Conservation (phyloP, 2,888 invertebrate species). For the Nomada lathburiana region DNA sequence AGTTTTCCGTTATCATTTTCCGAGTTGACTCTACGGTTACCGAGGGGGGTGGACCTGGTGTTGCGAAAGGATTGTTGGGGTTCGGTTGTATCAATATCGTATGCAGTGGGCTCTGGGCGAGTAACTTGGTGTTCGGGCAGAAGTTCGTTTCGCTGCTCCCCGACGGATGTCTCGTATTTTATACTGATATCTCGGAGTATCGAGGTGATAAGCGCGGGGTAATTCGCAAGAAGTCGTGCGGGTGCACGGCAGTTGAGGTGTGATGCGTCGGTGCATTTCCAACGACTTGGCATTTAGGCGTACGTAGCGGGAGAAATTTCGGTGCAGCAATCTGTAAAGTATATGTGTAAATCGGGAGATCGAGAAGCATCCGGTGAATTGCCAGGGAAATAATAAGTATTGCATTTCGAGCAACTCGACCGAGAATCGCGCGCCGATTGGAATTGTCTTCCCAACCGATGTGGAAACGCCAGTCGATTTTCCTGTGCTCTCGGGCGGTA, state of each 20-base stretch:
- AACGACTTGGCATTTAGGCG: not conserved
- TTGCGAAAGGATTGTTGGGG: not conserved
- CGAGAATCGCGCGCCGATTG: not conserved
- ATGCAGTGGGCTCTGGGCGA: no score
- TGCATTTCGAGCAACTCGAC: not conserved
- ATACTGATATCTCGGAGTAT: no score
- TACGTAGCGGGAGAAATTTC: no score
- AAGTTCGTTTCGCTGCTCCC: no score
- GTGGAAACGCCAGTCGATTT: slow-evolving; percentile 25
- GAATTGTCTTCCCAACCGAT: slow-evolving; percentile 10
- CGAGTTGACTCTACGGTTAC: not conserved
- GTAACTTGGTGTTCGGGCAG: no score
- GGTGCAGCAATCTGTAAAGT: no score
- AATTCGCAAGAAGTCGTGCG: not conserved
- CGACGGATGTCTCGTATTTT: no score
- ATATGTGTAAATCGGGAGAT: not conserved
- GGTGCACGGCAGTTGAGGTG: slow-evolving; percentile 15
- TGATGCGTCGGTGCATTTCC: not conserved
- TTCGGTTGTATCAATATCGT: no score
- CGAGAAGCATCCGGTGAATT: not conserved
- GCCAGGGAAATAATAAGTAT: slow-evolving; percentile 13
- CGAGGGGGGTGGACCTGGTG: not conserved
- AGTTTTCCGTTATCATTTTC: not conserved
- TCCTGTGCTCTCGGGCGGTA: slow-evolving; percentile 34
- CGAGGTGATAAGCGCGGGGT: not conserved